Evolutionary conservation across 1,140 invertebrate species (phyloP).

Genomic region (Lineus longissimus): DNA sequence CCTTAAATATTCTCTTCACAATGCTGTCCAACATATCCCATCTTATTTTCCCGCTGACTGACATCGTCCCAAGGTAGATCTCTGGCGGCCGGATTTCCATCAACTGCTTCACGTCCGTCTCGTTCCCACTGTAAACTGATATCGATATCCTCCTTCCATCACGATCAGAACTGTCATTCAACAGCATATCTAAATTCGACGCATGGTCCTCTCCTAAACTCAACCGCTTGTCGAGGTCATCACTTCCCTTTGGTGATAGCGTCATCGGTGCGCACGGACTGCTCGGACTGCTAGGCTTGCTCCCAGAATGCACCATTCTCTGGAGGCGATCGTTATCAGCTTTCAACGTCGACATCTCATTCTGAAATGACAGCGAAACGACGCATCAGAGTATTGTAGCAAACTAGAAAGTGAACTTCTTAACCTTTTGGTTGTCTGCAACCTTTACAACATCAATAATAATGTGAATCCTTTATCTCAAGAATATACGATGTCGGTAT

Average conservation of each 20-base stretch:
- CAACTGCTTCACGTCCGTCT: not conserved
- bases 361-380: constrained; percentile 61
- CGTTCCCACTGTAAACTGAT: constrained; percentile 67
- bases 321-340: constrained; percentile 95
- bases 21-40: constrained; percentile 92
- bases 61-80: constrained; percentile 78
- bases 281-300: too few species aligned
- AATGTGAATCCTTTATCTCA: too few species aligned
- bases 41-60: constrained; percentile 85
- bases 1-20: constrained; percentile 85
- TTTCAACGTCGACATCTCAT: constrained; percentile 92
- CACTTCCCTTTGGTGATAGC: too few species aligned
- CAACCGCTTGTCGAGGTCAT: too few species aligned
- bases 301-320: constrained; percentile 51
- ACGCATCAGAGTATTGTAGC: too few species aligned
- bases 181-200: constrained; percentile 11
- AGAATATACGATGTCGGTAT: too few species aligned
- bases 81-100: constrained; percentile 47
- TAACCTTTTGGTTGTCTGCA: too few species aligned
- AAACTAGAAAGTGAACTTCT: too few species aligned
- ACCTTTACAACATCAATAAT: too few species aligned
- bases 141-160: constrained; percentile 82
- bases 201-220: too few species aligned
- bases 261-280: too few species aligned
- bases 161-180: constrained; percentile 26